Base-by-base conservation (phyloP, 2,888 invertebrate species). In the Lordiphosa fenestrarum region DNA sequence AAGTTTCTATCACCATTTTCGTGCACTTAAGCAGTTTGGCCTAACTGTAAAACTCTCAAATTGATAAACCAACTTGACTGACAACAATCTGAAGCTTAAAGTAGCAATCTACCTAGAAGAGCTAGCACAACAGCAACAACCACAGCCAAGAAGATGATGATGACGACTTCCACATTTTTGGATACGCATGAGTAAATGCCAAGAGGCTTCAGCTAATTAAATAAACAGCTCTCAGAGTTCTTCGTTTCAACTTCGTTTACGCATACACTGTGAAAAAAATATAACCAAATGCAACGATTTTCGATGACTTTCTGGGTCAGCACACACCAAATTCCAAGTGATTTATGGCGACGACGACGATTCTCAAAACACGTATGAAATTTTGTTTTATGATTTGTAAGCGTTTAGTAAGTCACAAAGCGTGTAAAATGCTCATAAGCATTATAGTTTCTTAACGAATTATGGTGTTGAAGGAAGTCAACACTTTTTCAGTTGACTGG, bases 31-130 rank as follows among this genome's bases (percentile, higher is more conserved):
- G 55, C 64, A 67, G 55, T 59, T 47, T 44, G 51, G 56, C 59
- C 73, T 80, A 77, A 77, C 76, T 62, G 76, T 83, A 83, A 77
- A 76, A 59, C 54, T 35, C 69, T 51, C 59, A 76, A 83, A 77
- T 83, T 73, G 84, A 80, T 83, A 60, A 70, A 62, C 55, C 38
- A 49, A 49, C 23, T 41, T 56, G 40, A 40, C 33, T 7, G 39
- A 15, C 13, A 52, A 36, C 42, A 41, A 36, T 33, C 15, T 13
- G 41, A 70, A 25, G 42, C 23, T 25, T 13, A 52, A 73, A 25
- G 52, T 55, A 52, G 52, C 33, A 60, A 53, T 35, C 52, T 72
- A 59, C 53, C 51, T 38, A 62, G 56, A 38, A 25, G 36, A 30
- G 9, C 6, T 35, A 25, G 25, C 37, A 36, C 23, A 44, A 37